These are phyloP conservation scores for Strix aluco DNA, from an alignment of 2,113 vertebrate genomes.

Conservation along the genomic window DNA sequence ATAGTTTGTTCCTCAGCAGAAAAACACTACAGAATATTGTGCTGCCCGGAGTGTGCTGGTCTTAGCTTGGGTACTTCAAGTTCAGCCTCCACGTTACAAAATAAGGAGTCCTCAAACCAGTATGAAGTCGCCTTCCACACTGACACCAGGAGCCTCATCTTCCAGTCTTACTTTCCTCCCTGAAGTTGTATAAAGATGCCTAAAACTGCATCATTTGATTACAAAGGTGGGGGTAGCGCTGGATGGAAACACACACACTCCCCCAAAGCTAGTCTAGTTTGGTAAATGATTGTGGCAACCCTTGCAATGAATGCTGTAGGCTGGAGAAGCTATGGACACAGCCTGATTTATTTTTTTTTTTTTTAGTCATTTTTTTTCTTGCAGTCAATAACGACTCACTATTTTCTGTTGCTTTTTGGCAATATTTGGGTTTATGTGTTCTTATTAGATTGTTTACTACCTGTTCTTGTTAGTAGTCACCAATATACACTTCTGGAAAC, in stretches of 20 bases:
- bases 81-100: not conserved
- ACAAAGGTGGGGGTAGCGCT: not conserved
- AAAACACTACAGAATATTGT: not conserved
- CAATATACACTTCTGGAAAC: not conserved
- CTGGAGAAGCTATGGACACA: not conserved
- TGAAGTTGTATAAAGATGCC: not conserved
- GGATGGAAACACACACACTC: not conserved
- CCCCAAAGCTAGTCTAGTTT: not conserved
- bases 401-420: fast-evolving
- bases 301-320: not conserved
- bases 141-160: not conserved
- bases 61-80: not conserved
- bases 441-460: not conserved
- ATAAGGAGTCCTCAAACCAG: not conserved
- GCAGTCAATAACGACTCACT: not conserved
- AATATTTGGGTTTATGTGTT: not conserved
- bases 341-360: too few species aligned
- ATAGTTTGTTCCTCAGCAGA: not conserved
- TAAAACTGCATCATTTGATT: not conserved
- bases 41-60: not conserved
- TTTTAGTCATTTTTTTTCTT: not conserved
- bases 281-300: not conserved
- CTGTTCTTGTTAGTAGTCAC: not conserved
- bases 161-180: not conserved
- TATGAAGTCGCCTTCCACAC: not conserved